Percentiles rank a stretch among this genome's conserved stretches.
These are phyloP conservation scores for Epinephelus awoara DNA, from an alignment of 2,797 vertebrate genomes.

Conservation along the genomic window DNA sequence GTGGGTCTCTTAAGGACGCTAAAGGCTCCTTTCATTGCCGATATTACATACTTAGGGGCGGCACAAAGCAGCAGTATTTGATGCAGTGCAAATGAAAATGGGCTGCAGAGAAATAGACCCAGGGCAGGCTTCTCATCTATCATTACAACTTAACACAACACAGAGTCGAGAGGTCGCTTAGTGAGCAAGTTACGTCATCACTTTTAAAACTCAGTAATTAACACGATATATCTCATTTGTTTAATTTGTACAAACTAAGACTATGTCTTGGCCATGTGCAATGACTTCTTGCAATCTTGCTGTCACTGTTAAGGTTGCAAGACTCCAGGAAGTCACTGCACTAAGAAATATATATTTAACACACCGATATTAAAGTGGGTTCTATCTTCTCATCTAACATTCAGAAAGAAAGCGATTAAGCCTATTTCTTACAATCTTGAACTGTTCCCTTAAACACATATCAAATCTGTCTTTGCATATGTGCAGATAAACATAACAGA, in stretches of 20 bases:
- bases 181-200: not conserved
- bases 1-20: no score
- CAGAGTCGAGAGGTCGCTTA: not conserved
- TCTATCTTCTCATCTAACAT: not conserved
- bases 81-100: no score
- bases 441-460: not conserved
- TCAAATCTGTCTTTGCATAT: not conserved
- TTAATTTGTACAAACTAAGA: not conserved
- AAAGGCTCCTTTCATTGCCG: no score
- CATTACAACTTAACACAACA: not conserved
- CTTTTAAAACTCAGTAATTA: no score
- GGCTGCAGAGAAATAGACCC: no score
- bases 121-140: no score
- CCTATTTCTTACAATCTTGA: constrained; percentile 8
- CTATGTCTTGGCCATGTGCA: not conserved
- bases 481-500: not conserved
- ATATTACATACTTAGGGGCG: no score
- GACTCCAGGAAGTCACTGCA: not conserved
- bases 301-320: no score
- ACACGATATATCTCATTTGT: no score
- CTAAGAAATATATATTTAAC: not conserved
- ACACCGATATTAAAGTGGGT: no score
- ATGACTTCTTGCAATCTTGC: no score
- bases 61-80: no score
- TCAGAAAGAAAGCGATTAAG: not conserved